Evolutionary conservation across 2,888 invertebrate genomes (phyloP).

Genomic region (Hololepta plana): DNA sequence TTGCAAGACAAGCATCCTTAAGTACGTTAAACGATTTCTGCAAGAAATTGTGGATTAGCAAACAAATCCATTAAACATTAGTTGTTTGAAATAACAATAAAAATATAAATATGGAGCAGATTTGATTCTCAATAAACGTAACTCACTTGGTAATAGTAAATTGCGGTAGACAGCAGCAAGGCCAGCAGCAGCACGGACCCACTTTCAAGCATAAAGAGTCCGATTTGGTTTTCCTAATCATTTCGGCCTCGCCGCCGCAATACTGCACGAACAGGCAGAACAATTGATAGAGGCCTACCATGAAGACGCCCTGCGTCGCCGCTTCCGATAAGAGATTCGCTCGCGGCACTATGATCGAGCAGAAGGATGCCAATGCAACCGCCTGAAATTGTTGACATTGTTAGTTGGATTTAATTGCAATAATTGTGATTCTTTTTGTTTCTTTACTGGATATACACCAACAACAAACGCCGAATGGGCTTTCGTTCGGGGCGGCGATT

Average conservation of each 20-base stretch:
- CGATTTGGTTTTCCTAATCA: conserved; percentile 37
- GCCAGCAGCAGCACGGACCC: conserved; percentile 58
- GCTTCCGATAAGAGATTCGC: conserved; percentile 50
- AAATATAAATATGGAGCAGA: neutral
- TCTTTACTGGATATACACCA: conserved; percentile 47
- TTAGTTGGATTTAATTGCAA: neutral
- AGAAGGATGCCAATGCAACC: conserved; percentile 35
- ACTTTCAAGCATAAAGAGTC: conserved; percentile 39
- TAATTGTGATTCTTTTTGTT: too few relatives aligned
- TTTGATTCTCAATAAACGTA: neutral
- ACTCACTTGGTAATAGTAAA: conserved; percentile 35
- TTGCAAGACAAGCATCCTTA: conserved; percentile 45
- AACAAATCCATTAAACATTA: neutral
- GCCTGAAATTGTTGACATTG: conserved; percentile 28
- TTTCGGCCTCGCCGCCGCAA: conserved; percentile 40
- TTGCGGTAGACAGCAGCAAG: conserved; percentile 41
- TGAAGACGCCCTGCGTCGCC: conserved; percentile 47
- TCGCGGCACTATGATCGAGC: conserved; percentile 40
- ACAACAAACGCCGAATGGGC: conserved; percentile 36
- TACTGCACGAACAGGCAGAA: conserved; percentile 48
- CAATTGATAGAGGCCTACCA: conserved; percentile 50
- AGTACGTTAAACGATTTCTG: conserved; percentile 33
- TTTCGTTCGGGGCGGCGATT: conserved; percentile 33
- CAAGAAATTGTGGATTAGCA: conserved; percentile 15
- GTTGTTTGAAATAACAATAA: neutral